Base-by-base conservation (phyloP, 1,140 invertebrate genomes). In the Daktulosphaira vitifoliae region DNA sequence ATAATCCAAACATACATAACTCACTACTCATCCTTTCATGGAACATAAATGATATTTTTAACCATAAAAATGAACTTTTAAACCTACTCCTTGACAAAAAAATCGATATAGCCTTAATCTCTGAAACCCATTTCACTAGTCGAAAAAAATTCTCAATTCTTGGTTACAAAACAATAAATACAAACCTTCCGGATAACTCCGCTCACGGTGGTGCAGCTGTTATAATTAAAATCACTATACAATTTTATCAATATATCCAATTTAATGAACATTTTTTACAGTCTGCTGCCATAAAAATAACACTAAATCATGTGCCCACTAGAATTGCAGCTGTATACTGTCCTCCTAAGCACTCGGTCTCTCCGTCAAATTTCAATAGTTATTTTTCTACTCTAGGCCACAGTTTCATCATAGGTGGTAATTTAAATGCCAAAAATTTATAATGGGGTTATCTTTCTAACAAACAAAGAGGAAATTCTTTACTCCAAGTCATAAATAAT, bases 91-190 rank as follows among this genome's bases (percentile, higher is more conserved):
- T 56, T n/a, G n/a, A 39, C 13, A 33, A 69, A 42, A 46, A 68
- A 56, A 69, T 71, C 11, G 69, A 69, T 20, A 67, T 69, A 8
- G 18, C 65, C 20, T 38, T 69, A 9, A 68, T 69, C 22, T 68
- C 65, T 6, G 68, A 69, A 68, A 52, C 66, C 5, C 67, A 70
- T n/a, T 68, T 69, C 20, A 26, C 50, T 16, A 2, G n/a, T 23
- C 16, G 26, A 9, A 16, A 8, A 15, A 26, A 52, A 52, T 25
- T 25, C 18, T 26, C 18, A 11, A 23, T 16, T 18, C 18, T 18
- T 18, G 33, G 48, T 13, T 66, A 51, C 20, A 25, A 50, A 11
- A 16, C 52, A 8, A 44, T 53, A 6, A 16, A 13, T 1, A 52
- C 65, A n/a, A 4, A 39, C 38, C 51, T 53, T 11, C 23, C 38